Evolutionary conservation across 2,797 vertebrate species (phyloP).

Genomic region (Adrianichthys oophorus): DNA sequence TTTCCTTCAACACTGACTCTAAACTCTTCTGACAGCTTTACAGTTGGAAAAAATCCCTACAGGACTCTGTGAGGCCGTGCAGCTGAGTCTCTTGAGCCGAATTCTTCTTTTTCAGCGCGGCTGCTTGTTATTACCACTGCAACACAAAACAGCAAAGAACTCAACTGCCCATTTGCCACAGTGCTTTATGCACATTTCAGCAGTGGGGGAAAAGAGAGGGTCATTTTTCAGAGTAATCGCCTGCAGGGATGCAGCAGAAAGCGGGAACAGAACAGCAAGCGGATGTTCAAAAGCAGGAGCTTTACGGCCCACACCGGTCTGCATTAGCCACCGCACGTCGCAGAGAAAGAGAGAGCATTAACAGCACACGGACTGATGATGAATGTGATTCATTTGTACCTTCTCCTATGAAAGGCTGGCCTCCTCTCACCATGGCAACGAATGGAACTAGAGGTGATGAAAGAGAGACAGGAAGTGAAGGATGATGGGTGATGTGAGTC

Average conservation of each 20-base stretch:
- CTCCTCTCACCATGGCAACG: slow-evolving; percentile 85
- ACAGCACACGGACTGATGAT: slow-evolving; percentile 24
- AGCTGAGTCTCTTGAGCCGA: slow-evolving; percentile 17
- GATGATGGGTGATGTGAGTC: slow-evolving; percentile 42
- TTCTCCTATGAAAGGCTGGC: slow-evolving; percentile 93
- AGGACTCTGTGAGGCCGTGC: slow-evolving; percentile 1
- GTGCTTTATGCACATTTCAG: slow-evolving; percentile 31
- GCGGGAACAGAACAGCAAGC: slow-evolving; percentile 28
- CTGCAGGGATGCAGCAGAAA: slow-evolving; percentile 40
- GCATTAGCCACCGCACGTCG: slow-evolving; percentile 15
- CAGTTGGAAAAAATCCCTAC: slow-evolving; percentile 17
- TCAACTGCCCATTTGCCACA: slow-evolving; percentile 26
- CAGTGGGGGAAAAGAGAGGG: slow-evolving; percentile 25
- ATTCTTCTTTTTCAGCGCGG: slow-evolving; percentile 14
- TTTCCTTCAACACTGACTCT: slow-evolving; percentile 19
- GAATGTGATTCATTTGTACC: slow-evolving; percentile 78
- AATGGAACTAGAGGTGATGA: slow-evolving; percentile 89
- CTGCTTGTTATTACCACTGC: slow-evolving; percentile 36
- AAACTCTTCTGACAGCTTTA: slow-evolving; percentile 18
- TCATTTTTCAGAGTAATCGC: slow-evolving; percentile 24
- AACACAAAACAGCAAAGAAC: slow-evolving; percentile 31
- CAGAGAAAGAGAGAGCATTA: slow-evolving; percentile 21
- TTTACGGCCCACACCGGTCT: slow-evolving; percentile 16
- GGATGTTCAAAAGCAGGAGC: slow-evolving; percentile 23
- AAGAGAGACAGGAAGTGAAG: slow-evolving; percentile 38